These are phyloP conservation scores for Acipenser transmontanus DNA, from an alignment of 2,797 vertebrate species.

Conservation along the genomic window DNA sequence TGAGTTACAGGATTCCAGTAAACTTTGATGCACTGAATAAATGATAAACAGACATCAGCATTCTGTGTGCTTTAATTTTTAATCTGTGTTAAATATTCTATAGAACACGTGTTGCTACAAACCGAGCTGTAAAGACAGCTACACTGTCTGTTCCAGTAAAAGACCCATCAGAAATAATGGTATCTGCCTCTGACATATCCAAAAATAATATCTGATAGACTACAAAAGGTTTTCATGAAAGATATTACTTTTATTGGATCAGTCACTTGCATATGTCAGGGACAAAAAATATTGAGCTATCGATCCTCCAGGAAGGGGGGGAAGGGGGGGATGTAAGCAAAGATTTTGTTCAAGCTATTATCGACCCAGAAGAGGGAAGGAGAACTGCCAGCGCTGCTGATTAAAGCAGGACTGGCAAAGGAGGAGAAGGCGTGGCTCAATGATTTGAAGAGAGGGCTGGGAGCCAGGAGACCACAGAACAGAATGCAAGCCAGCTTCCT, in stretches of 20 bases:
- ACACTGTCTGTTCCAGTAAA: constrained; percentile 12
- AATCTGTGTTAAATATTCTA: constrained; percentile 6
- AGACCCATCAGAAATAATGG: constrained; percentile 7
- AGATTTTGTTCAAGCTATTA: constrained; percentile 11
- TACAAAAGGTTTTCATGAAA: constrained; percentile 5
- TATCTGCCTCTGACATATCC: neutral
- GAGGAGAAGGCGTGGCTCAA: no score
- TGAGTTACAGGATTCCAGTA: constrained; percentile 10
- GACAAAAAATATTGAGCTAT: constrained; percentile 45
- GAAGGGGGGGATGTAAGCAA: constrained; percentile 11
- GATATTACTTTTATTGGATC: constrained; percentile 32
- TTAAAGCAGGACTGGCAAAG: no score
- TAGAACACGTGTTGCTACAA: neutral
- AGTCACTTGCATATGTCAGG: constrained; percentile 45
- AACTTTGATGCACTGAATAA: constrained; percentile 6
- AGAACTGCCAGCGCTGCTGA: neutral
- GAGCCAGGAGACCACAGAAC: no score
- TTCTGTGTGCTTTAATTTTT: constrained; percentile 11
- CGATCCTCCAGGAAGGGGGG: constrained; percentile 19
- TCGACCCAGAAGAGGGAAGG: neutral
- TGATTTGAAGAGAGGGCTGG: no score
- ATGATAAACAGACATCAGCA: constrained; percentile 2
- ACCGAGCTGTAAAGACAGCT: constrained; percentile 2
- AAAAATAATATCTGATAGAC: constrained; percentile 13
- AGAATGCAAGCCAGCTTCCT: no score